Evolutionary conservation across 2,113 vertebrate species (phyloP).

Genomic region (Rattus rattus): DNA sequence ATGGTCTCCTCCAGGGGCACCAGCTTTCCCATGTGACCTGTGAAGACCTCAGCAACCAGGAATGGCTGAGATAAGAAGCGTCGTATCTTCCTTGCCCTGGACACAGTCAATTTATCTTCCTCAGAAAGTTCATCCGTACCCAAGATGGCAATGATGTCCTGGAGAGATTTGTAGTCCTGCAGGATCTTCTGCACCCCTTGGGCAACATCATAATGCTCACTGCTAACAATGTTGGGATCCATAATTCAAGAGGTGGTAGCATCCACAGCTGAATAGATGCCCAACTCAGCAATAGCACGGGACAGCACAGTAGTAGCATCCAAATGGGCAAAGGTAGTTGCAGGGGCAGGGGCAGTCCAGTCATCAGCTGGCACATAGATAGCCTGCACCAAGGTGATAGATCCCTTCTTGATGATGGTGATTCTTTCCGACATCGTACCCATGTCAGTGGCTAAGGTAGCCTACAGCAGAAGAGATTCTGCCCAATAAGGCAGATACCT

Average conservation of each 20-base stretch:
- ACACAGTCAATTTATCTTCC: conserved; percentile 97
- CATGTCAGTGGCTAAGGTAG: no score
- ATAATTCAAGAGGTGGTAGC: conserved; percentile 99
- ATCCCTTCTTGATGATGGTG: no score
- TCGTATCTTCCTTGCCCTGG: conserved; percentile 98
- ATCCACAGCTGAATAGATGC: conserved; percentile 98
- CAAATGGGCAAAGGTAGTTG: conserved; percentile 99
- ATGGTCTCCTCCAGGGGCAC: conserved; percentile 97
- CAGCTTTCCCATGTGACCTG: conserved; percentile 95
- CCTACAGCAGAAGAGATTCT: no score
- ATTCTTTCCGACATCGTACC: no score
- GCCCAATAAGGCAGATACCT: conserved; percentile 85
- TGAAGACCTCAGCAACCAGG: conserved; percentile 99
- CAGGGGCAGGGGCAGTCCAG: conserved; percentile 97
- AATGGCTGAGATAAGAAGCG: conserved; percentile 98
- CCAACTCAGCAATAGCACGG: conserved; percentile 97
- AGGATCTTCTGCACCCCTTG: conserved; percentile 98
- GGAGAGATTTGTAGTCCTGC: conserved; percentile 99
- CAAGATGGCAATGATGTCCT: conserved; percentile 99
- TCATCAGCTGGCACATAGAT: conserved; percentile 99
- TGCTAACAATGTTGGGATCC: conserved; percentile 98
- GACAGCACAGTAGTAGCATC: conserved; percentile 98
- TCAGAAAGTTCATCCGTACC: conserved; percentile 99
- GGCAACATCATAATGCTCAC: conserved; percentile 96
- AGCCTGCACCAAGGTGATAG: conserved; percentile 85